Percentiles rank a stretch among this genome's conserved stretches.
Evolutionary conservation across 2,113 vertebrate species (phyloP).

Genomic region (Myotis brandtii): DNA sequence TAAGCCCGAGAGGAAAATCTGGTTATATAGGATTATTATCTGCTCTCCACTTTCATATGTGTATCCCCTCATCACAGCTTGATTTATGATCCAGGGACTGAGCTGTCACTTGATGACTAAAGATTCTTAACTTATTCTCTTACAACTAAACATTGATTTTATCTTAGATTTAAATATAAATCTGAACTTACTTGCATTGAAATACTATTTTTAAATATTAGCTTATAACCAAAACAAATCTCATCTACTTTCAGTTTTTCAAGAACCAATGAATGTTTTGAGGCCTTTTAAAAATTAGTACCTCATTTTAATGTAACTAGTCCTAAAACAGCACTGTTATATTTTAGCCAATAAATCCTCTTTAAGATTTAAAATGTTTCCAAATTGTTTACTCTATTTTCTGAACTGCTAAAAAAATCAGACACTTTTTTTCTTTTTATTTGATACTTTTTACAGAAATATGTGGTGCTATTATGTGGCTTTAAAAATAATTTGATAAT

Average conservation of each 20-base stretch:
- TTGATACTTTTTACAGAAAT: slow-evolving; percentile 2
- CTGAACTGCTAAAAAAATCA: not conserved
- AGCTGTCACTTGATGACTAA: slow-evolving; percentile 38
- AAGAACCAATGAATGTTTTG: not conserved
- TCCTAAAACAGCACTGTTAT: not conserved
- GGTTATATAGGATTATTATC: not conserved
- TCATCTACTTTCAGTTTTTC: not conserved
- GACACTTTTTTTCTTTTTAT: slow-evolving; percentile 52
- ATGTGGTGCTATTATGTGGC: not conserved
- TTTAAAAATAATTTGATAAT: not conserved
- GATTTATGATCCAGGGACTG: slow-evolving; percentile 37
- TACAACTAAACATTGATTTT: slow-evolving; percentile 68
- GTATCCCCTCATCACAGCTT: not conserved
- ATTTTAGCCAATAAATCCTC: not conserved
- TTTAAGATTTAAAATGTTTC: slow-evolving; percentile 2
- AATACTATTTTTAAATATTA: not conserved
- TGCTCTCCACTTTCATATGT: not conserved
- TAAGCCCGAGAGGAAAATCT: slow-evolving; percentile 11
- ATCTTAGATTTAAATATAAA: slow-evolving; percentile 38
- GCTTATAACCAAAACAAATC: slow-evolving; percentile 15
- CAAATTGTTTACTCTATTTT: not conserved
- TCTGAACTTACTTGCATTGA: not conserved
- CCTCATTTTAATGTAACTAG: not conserved
- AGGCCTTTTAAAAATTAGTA: not conserved
- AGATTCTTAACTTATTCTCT: slow-evolving; percentile 46